phyloP scores from a whole-genome alignment of 2,888 invertebrate species.

The Orthosia gracilis region DNA sequence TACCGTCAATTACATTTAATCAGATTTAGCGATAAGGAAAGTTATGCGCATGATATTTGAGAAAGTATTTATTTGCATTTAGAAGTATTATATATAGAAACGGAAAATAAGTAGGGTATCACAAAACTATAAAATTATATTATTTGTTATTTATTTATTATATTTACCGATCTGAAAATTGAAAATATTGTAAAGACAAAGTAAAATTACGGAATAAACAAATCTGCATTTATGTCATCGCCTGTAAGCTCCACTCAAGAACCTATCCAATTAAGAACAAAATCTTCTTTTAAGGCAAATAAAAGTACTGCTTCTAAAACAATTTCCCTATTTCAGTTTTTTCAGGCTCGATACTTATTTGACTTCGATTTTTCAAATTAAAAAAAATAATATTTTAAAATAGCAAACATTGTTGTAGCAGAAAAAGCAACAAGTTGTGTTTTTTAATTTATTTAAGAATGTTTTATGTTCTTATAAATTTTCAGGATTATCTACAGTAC shows the following conservation, averaged over 20 bases:
- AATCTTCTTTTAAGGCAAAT: not conserved
- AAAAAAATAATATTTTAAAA: no score
- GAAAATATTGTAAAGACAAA: not conserved
- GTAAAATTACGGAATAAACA: not conserved
- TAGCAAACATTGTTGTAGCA: no score
- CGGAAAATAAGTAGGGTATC: not conserved
- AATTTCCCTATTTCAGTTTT: not conserved
- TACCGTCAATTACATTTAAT: slow-evolving; percentile 27
- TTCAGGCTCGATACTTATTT: no score
- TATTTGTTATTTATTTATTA: no score
- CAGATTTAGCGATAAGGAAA: slow-evolving; percentile 25
- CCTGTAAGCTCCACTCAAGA: slow-evolving; percentile 1
- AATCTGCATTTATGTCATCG: not conserved
- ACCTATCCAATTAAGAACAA: not conserved
- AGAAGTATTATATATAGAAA: no score
- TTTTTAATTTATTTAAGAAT: no score
- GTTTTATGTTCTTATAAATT: no score
- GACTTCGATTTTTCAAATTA: no score
- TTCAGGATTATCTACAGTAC: no score
- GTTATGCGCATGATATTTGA: slow-evolving; percentile 2
- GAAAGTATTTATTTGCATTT: slow-evolving; percentile 10
- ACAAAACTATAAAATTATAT: not conserved
- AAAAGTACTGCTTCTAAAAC: not conserved
- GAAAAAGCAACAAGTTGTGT: no score
- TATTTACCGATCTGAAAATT: not conserved